Evolutionary conservation across 2,113 vertebrate genomes (phyloP), one percentile per base, ranked within the genome.

Genomic region (Hemibagrus wyckioides): DNA sequence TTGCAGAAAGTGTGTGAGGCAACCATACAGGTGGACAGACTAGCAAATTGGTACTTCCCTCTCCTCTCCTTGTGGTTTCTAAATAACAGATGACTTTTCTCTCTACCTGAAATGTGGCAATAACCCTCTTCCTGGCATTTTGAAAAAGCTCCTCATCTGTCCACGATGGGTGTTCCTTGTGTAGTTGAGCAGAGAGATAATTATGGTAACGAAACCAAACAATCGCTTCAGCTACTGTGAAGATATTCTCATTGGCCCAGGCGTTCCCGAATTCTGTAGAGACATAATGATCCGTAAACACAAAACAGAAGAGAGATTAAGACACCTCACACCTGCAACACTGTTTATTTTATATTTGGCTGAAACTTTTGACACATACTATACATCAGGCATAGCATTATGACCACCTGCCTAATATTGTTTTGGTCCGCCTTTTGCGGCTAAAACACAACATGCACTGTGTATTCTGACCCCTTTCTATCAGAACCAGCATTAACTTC

Each of bases 151-250:
- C 94, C 90, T 99, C 97, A 52, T 99, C 98, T 0, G 96, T 95
- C 97, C 97, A 97, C 50, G 15, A 50, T 1, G 95, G 95, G 80
- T 98, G 92, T 30, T 86, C 0, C 84, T 54, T 21, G 4, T 94
- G 92, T 88, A 98, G 89, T 14, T 3, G 65, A 36, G 81, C 9
- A 7, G 98, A 97, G 6, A 95, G 76, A 65, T 96, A 83, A 93
- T 99, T 99, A 94, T 99, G 98, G 95, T 97, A 99, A 82, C 97
- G 96, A 93, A 97, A 99, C 98, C 98, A 99, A 84, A 95, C 92
- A 19, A 99, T 95, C 87, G 95, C 96, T 88, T 95, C 93, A 6
- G 97, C 97, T 94, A 96, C 95, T 10, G 96, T 94, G 93, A 99
- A 99, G 88, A 93, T 91, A 89, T 96, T 98, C 93, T 97, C 97